Percentiles rank a stretch among this genome's conserved stretches.
Conservation (phyloP, 2,888 invertebrate genomes). For the Agrotis ipsilon region DNA sequence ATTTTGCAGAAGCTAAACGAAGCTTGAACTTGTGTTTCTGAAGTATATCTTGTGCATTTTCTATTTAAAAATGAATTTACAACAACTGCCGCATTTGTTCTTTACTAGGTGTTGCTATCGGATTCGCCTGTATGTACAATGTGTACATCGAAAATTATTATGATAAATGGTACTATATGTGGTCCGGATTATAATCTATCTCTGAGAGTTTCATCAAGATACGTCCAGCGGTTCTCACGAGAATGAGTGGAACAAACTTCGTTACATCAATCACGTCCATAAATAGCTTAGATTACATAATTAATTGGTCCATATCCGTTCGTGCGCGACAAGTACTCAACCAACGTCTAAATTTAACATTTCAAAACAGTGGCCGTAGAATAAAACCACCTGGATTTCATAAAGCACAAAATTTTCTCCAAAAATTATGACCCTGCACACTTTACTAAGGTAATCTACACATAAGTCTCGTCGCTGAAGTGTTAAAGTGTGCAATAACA, state of each 20-base stretch:
- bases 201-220: no score
- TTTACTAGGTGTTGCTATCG: no score
- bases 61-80: neutral
- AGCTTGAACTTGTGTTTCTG: slow-evolving; percentile 21
- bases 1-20: slow-evolving; percentile 26
- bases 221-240: no score
- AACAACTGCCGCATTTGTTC: no score
- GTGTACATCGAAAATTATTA: no score
- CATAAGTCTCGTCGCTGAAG: slow-evolving; percentile 31
- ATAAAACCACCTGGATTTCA: slow-evolving; percentile 4
- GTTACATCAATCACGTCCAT: no score
- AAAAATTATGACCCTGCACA: neutral
- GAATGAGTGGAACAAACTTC: no score
- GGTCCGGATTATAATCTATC: no score
- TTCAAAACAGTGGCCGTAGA: neutral
- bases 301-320: no score
- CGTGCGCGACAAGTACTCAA: neutral
- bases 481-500: slow-evolving; percentile 47
- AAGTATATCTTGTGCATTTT: neutral
- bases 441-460: slow-evolving; percentile 29
- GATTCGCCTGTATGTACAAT: no score
- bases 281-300: no score
- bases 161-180: no score
- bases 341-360: neutral
- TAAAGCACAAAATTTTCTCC: slow-evolving; percentile 10